Evolutionary conservation across 2,888 invertebrate genomes (phyloP), one percentile per base, ranked within the genome.

Genomic region (Synanthedon vespiformis): DNA sequence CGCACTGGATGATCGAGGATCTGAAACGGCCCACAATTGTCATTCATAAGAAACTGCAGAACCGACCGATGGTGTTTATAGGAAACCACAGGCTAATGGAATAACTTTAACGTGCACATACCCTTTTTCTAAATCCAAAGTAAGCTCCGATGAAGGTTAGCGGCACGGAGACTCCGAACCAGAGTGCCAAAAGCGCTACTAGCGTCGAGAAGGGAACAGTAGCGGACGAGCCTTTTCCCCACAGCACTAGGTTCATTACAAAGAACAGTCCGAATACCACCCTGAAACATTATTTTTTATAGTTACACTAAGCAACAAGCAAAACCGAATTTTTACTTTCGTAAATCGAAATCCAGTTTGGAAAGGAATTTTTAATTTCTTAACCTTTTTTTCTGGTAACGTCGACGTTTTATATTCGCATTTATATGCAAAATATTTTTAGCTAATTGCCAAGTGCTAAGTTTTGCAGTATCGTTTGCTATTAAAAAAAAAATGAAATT

Each of bases 91-190:
- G 10, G 10, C 10, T 10, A 34, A 22, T 22, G 22, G 22, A 22
- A 22, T 22, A 5, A 22, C 22, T 22, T 22, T 22, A 22, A 5
- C 10, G 10, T 44, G 44, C 27, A 82, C 89, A 89, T 82, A 97
- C 97, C 88, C 96, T 89, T 88, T 97, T 98, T 70, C 97, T 94
- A 85, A 98, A 99, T 57, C 99, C 99, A 82, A 99, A 98, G 87
- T 97, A 98, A 48, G 99, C 96, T 34, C 99, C 99, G 60, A 98
- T 92, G 80, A 99, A 99, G 1, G 98, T 98, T 57, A 99, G 90
- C 2, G 99, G 99, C 56, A 98, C 96, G 1, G 98, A 98, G n/a
- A 99, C 96, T 52, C 97, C 94, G 82, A 98, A 95, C 99, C 99
- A 99, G 27, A 99, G 90, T 0, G 97, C 95, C 56, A 99, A 86